A percentile compares a stretch with the other conserved stretches of the same genome.
Evolutionary conservation across 2,888 invertebrate species (phyloP).

Genomic region (Dione juno): DNA sequence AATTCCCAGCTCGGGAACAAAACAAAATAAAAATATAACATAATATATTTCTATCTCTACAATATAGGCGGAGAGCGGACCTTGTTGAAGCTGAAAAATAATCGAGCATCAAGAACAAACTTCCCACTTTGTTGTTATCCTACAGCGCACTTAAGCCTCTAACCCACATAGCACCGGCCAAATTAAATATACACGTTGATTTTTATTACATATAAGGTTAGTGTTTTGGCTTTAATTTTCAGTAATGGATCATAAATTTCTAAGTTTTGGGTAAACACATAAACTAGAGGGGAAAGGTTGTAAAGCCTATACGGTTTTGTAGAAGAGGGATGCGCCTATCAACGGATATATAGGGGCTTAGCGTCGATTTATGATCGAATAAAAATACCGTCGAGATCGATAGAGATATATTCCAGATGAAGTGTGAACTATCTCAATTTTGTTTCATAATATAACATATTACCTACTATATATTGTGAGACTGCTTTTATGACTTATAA

Average conservation of each 20-base stretch:
- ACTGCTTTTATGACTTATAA: too few relatives aligned
- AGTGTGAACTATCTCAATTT: conserved; percentile 8
- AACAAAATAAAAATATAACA: too few relatives aligned
- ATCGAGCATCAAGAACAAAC: neutral
- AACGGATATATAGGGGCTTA: conserved; percentile 20
- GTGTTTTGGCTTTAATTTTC: conserved; percentile 9
- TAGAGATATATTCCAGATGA: conserved; percentile 1
- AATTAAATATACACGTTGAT: neutral
- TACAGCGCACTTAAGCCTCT: neutral
- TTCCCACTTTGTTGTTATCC: neutral
- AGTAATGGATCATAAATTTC: neutral
- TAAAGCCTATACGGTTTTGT: conserved; percentile 22
- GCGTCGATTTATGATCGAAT: conserved; percentile 22
- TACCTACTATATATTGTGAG: neutral
- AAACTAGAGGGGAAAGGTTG: conserved; percentile 17
- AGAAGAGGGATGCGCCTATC: conserved; percentile 22
- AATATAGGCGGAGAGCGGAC: too few relatives aligned
- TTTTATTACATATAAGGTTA: neutral
- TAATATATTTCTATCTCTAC: too few relatives aligned
- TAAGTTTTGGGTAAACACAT: conserved; percentile 17
- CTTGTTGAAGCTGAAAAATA: neutral
- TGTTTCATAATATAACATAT: neutral
- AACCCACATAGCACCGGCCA: neutral
- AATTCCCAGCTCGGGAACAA: too few relatives aligned
- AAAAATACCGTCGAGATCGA: conserved; percentile 17